phyloP scores from a whole-genome alignment of 2,113 vertebrate genomes.

The Cercopithecus mona region DNA sequence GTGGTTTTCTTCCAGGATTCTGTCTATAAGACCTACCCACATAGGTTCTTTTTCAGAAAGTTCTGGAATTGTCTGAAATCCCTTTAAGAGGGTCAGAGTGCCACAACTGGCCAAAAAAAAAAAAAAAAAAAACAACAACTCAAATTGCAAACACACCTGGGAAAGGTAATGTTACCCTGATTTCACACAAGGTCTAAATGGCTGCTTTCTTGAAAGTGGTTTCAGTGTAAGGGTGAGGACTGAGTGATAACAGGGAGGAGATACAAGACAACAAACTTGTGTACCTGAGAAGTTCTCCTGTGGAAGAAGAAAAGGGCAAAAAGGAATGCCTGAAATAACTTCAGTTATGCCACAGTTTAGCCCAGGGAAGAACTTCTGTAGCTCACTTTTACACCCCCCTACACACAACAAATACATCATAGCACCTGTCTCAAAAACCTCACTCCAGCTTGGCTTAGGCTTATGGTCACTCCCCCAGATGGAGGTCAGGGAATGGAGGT shows the following conservation, averaged over 20 bases:
- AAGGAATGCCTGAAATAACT: neutral
- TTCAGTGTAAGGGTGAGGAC: neutral
- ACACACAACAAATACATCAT: neutral
- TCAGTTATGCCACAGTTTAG: neutral
- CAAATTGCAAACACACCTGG: constrained; percentile 54
- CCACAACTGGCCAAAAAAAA: neutral
- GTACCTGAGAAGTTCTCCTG: neutral
- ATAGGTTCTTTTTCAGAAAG: constrained; percentile 14
- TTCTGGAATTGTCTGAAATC: constrained; percentile 29
- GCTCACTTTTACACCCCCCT: neutral
- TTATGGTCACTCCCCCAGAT: neutral
- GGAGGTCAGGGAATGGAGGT: neutral
- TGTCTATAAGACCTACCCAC: neutral
- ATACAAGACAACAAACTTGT: neutral
- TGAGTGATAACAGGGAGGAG: neutral
- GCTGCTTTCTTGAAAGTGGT: constrained; percentile 38
- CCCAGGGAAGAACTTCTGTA: neutral
- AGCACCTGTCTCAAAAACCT: neutral
- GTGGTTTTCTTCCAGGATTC: neutral
- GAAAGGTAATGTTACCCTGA: constrained; percentile 46
- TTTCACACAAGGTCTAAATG: constrained; percentile 45
- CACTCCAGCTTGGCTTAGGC: neutral
- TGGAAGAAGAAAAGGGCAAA: neutral
- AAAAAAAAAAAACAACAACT: neutral
- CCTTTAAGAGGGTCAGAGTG: constrained; percentile 35